A percentile compares a stretch with the other conserved stretches of the same genome.
These are phyloP conservation scores for Platalea minor DNA, from an alignment of 2,797 vertebrate species.

Conservation along the genomic window DNA sequence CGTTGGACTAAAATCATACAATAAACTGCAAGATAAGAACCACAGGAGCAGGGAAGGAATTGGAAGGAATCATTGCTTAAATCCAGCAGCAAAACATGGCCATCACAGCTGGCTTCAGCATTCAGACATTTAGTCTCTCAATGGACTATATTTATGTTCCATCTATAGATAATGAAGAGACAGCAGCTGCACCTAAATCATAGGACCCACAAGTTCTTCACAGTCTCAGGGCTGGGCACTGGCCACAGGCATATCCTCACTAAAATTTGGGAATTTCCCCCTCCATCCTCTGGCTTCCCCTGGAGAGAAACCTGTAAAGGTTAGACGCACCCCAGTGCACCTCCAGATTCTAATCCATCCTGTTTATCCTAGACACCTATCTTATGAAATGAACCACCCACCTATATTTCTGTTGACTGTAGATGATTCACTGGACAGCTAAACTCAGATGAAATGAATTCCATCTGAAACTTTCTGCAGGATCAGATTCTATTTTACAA, in stretches of 20 bases:
- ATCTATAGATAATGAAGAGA: neutral
- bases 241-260: neutral
- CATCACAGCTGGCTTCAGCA: neutral
- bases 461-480: neutral
- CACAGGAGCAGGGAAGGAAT: neutral
- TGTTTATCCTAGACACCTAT: neutral
- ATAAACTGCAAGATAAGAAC: neutral
- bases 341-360: neutral
- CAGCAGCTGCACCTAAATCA: neutral
- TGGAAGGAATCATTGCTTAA: neutral
- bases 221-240: neutral
- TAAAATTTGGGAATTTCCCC: neutral
- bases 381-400: neutral
- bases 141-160: neutral
- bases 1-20: neutral
- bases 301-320: neutral
- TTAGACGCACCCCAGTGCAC: neutral
- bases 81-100: neutral
- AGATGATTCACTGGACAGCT: conserved; percentile 33
- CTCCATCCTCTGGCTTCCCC: neutral
- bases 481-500: conserved; percentile 1
- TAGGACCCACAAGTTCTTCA: neutral
- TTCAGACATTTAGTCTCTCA: neutral
- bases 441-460: conserved; percentile 28
- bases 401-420: neutral